These are phyloP conservation scores for Bruchidius siliquastri DNA, from an alignment of 2,888 invertebrate species.

Conservation along the genomic window DNA sequence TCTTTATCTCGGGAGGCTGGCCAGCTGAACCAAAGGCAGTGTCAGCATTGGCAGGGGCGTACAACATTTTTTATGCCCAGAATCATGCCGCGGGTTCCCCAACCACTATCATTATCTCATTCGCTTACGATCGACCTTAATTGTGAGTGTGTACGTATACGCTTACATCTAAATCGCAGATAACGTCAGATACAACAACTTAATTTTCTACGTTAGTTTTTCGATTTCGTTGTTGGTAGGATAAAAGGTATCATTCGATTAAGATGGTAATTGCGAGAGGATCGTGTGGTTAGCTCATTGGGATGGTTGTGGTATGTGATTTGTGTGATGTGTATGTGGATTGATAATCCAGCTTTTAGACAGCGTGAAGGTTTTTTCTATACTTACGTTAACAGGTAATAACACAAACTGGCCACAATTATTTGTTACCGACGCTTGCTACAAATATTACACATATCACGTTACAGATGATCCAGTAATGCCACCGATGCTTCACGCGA, in stretches of 20 bases:
- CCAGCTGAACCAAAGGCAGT: slow-evolving; percentile 10
- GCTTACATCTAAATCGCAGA: slow-evolving; percentile 32
- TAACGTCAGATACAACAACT: slow-evolving; percentile 9
- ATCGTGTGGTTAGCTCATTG: neutral
- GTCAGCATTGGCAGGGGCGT: slow-evolving; percentile 34
- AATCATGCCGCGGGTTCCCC: slow-evolving; percentile 32
- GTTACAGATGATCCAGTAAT: too few relatives aligned
- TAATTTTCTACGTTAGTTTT: slow-evolving; percentile 9
- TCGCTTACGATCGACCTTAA: slow-evolving; percentile 34
- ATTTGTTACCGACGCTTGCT: too few relatives aligned
- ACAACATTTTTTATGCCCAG: slow-evolving; percentile 28
- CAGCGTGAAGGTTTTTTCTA: too few relatives aligned
- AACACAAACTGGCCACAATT: too few relatives aligned
- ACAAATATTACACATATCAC: too few relatives aligned
- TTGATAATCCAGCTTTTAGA: too few relatives aligned
- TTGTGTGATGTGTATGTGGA: neutral
- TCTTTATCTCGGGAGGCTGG: neutral
- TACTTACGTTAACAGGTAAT: too few relatives aligned
- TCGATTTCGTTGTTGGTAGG: neutral
- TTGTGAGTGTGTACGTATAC: slow-evolving; percentile 26
- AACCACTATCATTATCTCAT: slow-evolving; percentile 38
- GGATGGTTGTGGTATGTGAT: neutral
- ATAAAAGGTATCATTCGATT: neutral
- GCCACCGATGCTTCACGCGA: too few relatives aligned
- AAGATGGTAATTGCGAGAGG: neutral